Base-by-base conservation (phyloP, 2,797 vertebrate genomes). In the Sebastolobus altivelis region DNA sequence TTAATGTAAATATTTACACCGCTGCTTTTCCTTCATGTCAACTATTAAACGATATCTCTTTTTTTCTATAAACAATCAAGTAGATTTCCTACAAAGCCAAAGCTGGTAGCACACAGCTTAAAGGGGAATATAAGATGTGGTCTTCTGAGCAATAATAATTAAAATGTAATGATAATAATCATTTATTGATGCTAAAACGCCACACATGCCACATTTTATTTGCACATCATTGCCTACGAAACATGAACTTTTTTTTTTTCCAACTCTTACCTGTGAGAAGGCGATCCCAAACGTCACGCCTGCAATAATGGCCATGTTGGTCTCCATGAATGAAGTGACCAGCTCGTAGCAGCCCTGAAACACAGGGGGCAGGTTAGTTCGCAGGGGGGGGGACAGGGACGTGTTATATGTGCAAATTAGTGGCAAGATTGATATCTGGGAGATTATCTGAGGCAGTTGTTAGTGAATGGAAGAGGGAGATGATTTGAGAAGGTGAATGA, bases 241-340 rank as follows among this genome's bases (percentile, higher is more conserved):
- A 49, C 5, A 12, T 54, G 1, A 4, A 52, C 46, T 27, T 29
- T 27, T 16, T 65, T 46, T 29, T 27, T 16, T 65, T 46, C 25
- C 18, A n/a, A 13, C 2, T 65, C 69, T 59, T 61, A 98, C 98
- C 97, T 99, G 98, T 87, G 97, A 98, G 94, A 98, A 98, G 0
- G 98, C 97, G 11, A 99, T 98, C 77, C 98, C 97, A 90, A 98
- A 99, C 33, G 98, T 97, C 93, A 98, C 97, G 85, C 98, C 97
- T 62, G 98, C 98, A 70, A 98, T 98, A 78, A 99, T 98, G 86
- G 97, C 97, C 97, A 98, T 98, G 95, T 99, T 98, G 88, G 97
- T 98, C 88, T 99, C 97, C 96, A 99, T 98, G 93, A 99, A 98
- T 74, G 96, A 97, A 89, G 98, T 99, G 94, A 99, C 97, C 94